phyloP scores from a whole-genome alignment of 2,113 vertebrate species.

The Sclerurus mexicanus region DNA sequence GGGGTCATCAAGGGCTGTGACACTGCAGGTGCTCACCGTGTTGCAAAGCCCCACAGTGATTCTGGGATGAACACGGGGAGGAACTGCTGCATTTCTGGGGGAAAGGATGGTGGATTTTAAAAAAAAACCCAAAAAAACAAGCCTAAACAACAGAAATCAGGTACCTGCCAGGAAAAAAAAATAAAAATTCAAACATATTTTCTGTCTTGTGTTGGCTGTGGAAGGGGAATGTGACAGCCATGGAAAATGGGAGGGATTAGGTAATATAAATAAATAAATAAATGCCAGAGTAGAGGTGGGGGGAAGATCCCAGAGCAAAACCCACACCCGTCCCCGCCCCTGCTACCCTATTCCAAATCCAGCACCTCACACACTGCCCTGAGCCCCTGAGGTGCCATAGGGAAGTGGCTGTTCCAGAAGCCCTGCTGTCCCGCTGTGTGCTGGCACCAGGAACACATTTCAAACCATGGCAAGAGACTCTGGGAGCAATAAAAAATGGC shows the following conservation, averaged over 20 bases:
- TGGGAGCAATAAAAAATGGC: neutral
- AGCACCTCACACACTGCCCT: neutral
- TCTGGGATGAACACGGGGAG: neutral
- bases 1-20: neutral
- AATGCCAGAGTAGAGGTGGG: neutral
- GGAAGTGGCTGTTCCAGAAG: neutral
- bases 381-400: neutral
- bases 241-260: slow-evolving; percentile 40
- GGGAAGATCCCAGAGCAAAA: neutral
- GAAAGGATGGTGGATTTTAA: neutral
- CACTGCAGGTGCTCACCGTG: too few relatives aligned
- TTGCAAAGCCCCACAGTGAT: neutral
- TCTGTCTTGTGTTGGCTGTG: slow-evolving; percentile 14
- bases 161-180: slow-evolving; percentile 44
- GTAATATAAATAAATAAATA: neutral
- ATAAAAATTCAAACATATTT: slow-evolving; percentile 28
- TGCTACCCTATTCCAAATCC: neutral
- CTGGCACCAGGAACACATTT: neutral
- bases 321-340: neutral
- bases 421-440: neutral
- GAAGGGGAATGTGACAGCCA: slow-evolving; percentile 44
- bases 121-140: neutral
- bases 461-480: neutral
- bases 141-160: neutral
- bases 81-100: neutral